Conservation (phyloP, 2,797 vertebrate species). For the Sebastes glaucus region DNA sequence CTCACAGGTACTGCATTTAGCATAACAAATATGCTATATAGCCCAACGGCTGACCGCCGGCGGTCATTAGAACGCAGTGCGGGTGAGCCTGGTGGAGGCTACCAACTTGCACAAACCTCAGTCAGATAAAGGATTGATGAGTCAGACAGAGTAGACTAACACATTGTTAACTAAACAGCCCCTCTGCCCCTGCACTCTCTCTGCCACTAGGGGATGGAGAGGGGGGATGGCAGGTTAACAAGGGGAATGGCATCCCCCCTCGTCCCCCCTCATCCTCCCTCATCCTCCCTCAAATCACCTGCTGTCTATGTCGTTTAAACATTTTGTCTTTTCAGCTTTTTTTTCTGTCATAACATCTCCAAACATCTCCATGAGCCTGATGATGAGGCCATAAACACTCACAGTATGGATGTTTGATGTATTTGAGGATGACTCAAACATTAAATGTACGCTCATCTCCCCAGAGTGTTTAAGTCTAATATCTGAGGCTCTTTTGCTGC, state of each 20-base stretch:
- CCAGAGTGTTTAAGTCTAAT: slow-evolving; percentile 26
- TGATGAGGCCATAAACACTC: slow-evolving; percentile 36
- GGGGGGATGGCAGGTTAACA: too few relatives aligned
- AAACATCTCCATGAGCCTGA: background rate
- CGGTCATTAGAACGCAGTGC: too few relatives aligned
- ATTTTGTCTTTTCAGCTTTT: slow-evolving; percentile 7
- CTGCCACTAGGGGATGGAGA: too few relatives aligned
- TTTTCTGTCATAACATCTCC: slow-evolving; percentile 17
- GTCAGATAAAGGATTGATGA: background rate
- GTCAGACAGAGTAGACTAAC: background rate
- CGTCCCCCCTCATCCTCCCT: too few relatives aligned
- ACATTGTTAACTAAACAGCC: background rate
- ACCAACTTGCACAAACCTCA: background rate
- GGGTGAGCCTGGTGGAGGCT: background rate
- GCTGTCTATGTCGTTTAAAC: background rate
- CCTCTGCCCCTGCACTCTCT: too few relatives aligned
- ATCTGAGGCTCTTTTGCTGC: background rate
- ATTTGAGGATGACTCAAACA: slow-evolving; percentile 29
- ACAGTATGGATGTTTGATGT: slow-evolving; percentile 28
- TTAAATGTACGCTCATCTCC: slow-evolving; percentile 17
- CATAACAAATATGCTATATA: too few relatives aligned
- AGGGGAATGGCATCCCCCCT: too few relatives aligned
- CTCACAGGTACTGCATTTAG: background rate
- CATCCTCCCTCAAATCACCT: too few relatives aligned
- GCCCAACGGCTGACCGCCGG: too few relatives aligned